Evolutionary conservation across 2,797 vertebrate genomes (phyloP).

Genomic region (Enteromius fasciolatus): DNA sequence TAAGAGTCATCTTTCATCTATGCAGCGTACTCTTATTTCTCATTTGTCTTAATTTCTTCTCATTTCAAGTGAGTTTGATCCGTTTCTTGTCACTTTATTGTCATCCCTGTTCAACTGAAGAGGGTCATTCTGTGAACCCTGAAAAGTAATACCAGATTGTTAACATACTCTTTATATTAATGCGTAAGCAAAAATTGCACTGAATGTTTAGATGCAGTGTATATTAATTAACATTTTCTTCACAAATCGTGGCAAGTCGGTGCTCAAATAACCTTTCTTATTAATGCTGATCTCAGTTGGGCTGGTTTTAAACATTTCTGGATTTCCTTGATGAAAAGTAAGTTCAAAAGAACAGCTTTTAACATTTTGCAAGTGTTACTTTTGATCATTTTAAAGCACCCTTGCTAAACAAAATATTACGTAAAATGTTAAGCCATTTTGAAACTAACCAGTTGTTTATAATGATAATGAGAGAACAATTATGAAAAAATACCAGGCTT

Average conservation of each 20-base stretch:
- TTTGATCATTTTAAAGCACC: not conserved
- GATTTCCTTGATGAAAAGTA: not conserved
- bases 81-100: not conserved
- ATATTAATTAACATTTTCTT: not conserved
- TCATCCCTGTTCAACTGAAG: not conserved
- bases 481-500: no score
- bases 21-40: not conserved
- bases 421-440: not conserved
- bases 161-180: not conserved
- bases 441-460: not conserved
- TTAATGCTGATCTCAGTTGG: not conserved
- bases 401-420: not conserved
- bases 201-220: not conserved
- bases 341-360: not conserved
- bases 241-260: not conserved
- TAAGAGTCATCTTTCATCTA: not conserved
- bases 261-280: not conserved
- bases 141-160: not conserved
- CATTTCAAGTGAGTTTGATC: not conserved
- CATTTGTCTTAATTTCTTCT: not conserved
- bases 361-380: not conserved
- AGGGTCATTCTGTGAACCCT: not conserved
- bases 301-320: not conserved
- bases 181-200: not conserved
- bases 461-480: not conserved